A percentile compares a stretch with the other conserved stretches of the same genome.
Evolutionary conservation across 2,113 vertebrate species (phyloP).

Genomic region (Ageneiosus marmoratus): DNA sequence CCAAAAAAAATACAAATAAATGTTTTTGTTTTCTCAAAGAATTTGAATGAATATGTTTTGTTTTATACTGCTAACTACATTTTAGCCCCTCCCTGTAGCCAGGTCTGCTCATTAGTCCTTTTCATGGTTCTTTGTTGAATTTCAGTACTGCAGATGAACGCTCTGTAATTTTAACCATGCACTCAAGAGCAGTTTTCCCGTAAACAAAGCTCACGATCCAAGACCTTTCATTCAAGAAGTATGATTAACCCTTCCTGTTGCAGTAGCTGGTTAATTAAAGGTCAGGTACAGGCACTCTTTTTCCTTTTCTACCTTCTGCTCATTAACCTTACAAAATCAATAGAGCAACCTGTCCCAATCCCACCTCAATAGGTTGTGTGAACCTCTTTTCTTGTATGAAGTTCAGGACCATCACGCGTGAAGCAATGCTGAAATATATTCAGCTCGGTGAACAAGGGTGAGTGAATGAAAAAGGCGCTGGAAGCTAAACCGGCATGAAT

Average conservation of each 20-base stretch:
- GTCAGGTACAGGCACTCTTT: background rate
- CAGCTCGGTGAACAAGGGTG: background rate
- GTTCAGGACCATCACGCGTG: background rate
- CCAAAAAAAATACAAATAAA: background rate
- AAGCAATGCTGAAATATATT: background rate
- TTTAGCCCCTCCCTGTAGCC: background rate
- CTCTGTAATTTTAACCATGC: background rate
- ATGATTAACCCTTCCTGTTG: background rate
- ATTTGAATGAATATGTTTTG: background rate
- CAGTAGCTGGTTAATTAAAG: constrained; percentile 32
- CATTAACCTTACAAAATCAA: constrained; percentile 20
- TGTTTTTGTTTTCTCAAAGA: background rate
- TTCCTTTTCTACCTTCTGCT: constrained; percentile 5
- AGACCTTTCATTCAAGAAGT: background rate
- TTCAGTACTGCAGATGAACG: background rate
- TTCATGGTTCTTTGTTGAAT: background rate
- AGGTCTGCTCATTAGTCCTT: background rate
- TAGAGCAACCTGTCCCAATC: background rate
- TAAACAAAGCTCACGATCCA: background rate
- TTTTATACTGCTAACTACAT: background rate
- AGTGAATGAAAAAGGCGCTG: background rate
- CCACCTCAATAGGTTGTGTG: background rate
- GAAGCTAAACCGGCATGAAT: constrained; percentile 18
- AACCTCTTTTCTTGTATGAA: background rate
- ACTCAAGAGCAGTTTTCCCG: background rate